Evolutionary conservation across 1,140 invertebrate genomes (phyloP).

Genomic region (Gryon sp.): DNA sequence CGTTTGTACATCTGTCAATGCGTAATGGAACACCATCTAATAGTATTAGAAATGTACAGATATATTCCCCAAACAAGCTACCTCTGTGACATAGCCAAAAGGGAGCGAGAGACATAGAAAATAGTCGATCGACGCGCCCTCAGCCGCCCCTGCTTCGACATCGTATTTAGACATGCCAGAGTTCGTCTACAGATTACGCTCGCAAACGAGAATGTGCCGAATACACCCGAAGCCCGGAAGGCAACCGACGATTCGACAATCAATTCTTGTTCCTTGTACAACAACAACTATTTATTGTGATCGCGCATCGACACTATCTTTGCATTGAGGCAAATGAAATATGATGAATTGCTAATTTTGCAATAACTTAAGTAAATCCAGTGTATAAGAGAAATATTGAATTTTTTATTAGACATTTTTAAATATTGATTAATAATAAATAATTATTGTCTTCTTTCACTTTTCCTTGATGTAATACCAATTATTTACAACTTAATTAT

Average conservation of each 20-base stretch:
- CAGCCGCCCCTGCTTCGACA: slow-evolving; percentile 49
- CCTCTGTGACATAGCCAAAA: slow-evolving; percentile 52
- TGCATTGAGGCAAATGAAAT: too few relatives aligned
- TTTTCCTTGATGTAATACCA: too few relatives aligned
- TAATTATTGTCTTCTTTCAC: too few relatives aligned
- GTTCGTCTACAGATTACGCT: slow-evolving; percentile 43
- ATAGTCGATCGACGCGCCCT: slow-evolving; percentile 70
- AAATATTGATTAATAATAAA: too few relatives aligned
- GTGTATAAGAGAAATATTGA: too few relatives aligned
- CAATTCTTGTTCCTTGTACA: slow-evolving; percentile 57
- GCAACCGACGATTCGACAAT: slow-evolving; percentile 59
- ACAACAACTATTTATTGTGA: slow-evolving; percentile 50
- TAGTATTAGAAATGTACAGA: slow-evolving; percentile 76
- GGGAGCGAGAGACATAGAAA: slow-evolving; percentile 57
- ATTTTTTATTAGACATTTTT: too few relatives aligned
- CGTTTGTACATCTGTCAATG: slow-evolving; percentile 74
- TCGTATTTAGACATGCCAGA: slow-evolving; percentile 40
- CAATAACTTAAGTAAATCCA: too few relatives aligned
- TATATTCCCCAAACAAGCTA: slow-evolving; percentile 54
- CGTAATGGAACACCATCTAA: slow-evolving; percentile 78
- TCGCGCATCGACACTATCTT: slow-evolving; percentile 47
- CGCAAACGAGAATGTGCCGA: slow-evolving; percentile 58
- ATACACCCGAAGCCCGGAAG: slow-evolving; percentile 54
- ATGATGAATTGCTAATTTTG: too few relatives aligned
- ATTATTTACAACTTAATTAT: too few relatives aligned